Evolutionary conservation across 2,888 invertebrate species (phyloP), one percentile per base, ranked within the genome.

Genomic region (Yponomeuta plumbellus): DNA sequence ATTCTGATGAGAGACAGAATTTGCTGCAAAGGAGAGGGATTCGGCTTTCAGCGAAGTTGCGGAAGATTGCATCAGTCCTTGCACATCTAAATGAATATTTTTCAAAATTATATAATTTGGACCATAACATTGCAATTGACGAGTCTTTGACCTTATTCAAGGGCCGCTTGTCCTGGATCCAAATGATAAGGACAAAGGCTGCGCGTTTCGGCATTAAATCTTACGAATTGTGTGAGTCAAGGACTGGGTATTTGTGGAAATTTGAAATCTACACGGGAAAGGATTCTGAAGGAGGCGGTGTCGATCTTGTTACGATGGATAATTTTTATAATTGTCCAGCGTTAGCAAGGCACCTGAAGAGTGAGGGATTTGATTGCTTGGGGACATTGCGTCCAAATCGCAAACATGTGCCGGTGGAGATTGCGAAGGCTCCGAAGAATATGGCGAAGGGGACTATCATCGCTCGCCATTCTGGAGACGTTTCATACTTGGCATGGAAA

Each of bases 171-270:
- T 69, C 70, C 26, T 73, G 71, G 71, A 59, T 67, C 34, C 71
- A 71, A 26, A 61, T 64, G 11, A 71, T 71, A 61, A 61, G 68
- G 40, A 64, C 71, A 20, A 72, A 74, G 68, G 61, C 70, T 66
- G 69, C 69, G 0, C 69, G 68, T 34, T 69, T 71, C 44, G 70
- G 71, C 0, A 72, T 73, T 2, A 73, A 74, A 20, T 71, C 71
- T 1, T 72, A 59, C 57, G 73, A 74, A 40, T 64, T 74, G 1
- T 74, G 71, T 39, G 74, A 73, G 64, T 67, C 71, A 0, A 3
- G 20, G 11, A 70, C 71, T 0, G 73, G 74, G 2, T 74, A 73
- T 65, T 61, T 73, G 26, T 26, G 26, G 26, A 26, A 26, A 26
- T 26, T 26, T 26, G 26, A 26, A 26, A 26, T 26, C 26, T 71